Evolutionary conservation across 2,797 vertebrate species (phyloP).

Genomic region (Xyrichtys novacula): DNA sequence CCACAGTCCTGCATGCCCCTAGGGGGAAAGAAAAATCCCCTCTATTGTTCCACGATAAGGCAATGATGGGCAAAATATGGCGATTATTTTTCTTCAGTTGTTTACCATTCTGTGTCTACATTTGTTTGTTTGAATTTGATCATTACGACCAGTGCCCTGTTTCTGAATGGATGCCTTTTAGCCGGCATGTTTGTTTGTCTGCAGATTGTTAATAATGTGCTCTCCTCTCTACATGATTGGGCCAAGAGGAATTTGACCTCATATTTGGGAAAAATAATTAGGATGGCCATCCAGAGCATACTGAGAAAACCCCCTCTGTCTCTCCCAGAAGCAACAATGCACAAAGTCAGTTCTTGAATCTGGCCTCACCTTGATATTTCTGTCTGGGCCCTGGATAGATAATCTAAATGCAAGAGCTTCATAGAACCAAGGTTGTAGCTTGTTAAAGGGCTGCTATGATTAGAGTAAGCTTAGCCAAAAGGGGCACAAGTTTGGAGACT

Average conservation of each 20-base stretch:
- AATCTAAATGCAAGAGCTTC: constrained; percentile 58
- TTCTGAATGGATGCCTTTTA: constrained; percentile 53
- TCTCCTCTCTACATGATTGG: constrained; percentile 57
- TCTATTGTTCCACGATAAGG: constrained; percentile 55
- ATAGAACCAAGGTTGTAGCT: constrained; percentile 58
- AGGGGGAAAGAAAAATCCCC: constrained; percentile 52
- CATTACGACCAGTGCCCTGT: constrained; percentile 15
- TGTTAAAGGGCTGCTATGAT: constrained; percentile 56
- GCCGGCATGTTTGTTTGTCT: constrained; percentile 68
- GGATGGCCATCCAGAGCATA: constrained; percentile 45
- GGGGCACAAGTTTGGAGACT: constrained; percentile 42
- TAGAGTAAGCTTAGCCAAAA: constrained; percentile 58
- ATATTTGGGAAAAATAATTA: constrained; percentile 79
- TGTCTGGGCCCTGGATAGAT: constrained; percentile 55
- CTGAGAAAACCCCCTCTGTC: constrained; percentile 39
- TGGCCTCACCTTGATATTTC: constrained; percentile 60
- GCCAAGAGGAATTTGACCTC: constrained; percentile 73
- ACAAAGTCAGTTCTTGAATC: constrained; percentile 60
- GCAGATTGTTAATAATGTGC: constrained; percentile 70
- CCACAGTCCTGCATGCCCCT: constrained; percentile 58
- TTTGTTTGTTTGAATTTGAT: constrained; percentile 59
- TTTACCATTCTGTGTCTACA: constrained; percentile 37
- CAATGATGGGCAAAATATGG: constrained; percentile 47
- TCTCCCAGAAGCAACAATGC: constrained; percentile 50
- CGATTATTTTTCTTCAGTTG: constrained; percentile 47